Conservation (phyloP, 2,888 invertebrate genomes). For the Nasonia oneida region DNA sequence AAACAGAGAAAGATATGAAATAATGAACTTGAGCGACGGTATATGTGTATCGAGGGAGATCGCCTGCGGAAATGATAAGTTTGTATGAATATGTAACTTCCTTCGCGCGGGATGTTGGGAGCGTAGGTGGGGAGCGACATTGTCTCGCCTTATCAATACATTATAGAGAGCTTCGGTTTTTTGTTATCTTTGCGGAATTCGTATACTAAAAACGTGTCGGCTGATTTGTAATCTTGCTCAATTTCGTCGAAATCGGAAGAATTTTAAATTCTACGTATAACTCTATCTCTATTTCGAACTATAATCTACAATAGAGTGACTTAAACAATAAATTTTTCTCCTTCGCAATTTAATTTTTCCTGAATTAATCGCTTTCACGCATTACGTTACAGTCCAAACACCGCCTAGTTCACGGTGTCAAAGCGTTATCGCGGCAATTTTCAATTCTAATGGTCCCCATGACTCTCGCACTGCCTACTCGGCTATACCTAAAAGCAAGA, state of each 20-base stretch:
- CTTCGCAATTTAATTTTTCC: neutral
- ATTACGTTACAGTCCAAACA: neutral
- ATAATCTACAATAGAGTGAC: too few relatives aligned
- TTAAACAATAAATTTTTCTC: neutral
- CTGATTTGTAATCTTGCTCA: conserved; percentile 8
- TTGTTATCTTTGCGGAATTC: conserved; percentile 13
- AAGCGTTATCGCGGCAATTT: neutral
- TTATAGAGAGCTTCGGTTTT: neutral
- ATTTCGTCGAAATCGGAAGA: conserved; percentile 16
- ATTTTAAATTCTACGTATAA: neutral
- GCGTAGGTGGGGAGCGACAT: conserved; percentile 4
- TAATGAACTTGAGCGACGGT: neutral
- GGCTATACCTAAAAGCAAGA: neutral
- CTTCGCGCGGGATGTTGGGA: neutral
- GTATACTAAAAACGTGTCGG: neutral
- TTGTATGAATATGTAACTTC: conserved; percentile 37
- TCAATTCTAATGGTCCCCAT: neutral
- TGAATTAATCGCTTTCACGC: neutral
- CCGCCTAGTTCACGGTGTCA: neutral
- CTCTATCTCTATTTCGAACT: neutral
- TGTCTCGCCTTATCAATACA: conserved; percentile 42
- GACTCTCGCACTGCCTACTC: neutral
- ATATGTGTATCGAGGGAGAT: neutral
- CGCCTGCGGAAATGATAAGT: conserved; percentile 41
- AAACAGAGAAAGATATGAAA: neutral